These are phyloP conservation scores for Sorex maritimensis DNA, from an alignment of 2,797 vertebrate species.

Conservation along the genomic window DNA sequence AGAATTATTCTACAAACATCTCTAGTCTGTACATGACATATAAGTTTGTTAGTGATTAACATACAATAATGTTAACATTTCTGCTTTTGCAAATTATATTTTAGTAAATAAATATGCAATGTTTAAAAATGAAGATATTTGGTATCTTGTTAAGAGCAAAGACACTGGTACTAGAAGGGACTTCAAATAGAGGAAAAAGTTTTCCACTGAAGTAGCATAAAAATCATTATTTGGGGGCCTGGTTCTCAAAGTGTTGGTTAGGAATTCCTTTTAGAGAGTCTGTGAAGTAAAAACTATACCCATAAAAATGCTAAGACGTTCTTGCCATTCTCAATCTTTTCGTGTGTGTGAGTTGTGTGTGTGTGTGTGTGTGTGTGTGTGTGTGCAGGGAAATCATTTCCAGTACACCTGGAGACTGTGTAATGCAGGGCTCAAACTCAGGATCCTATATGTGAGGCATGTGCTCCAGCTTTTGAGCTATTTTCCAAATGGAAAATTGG, in stretches of 20 bases:
- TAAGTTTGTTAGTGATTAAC: neutral
- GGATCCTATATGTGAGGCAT: too few relatives aligned
- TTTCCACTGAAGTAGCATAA: neutral
- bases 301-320: neutral
- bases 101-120: neutral
- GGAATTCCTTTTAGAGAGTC: neutral
- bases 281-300: conserved; percentile 14
- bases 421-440: too few relatives aligned
- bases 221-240: neutral
- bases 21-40: neutral
- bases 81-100: conserved; percentile 32
- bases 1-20: neutral
- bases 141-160: conserved; percentile 35
- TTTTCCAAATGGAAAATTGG: neutral
- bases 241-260: neutral
- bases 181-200: neutral
- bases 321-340: neutral
- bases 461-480: neutral
- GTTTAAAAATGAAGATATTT: conserved; percentile 26
- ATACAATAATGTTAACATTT: conserved; percentile 42
- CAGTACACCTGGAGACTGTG: too few relatives aligned
- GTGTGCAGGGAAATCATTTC: too few relatives aligned
- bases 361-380: too few relatives aligned
- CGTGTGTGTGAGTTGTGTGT: too few relatives aligned
- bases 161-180: neutral